phyloP scores from a whole-genome alignment of 2,797 vertebrate species.

The Nothura maculosa region DNA sequence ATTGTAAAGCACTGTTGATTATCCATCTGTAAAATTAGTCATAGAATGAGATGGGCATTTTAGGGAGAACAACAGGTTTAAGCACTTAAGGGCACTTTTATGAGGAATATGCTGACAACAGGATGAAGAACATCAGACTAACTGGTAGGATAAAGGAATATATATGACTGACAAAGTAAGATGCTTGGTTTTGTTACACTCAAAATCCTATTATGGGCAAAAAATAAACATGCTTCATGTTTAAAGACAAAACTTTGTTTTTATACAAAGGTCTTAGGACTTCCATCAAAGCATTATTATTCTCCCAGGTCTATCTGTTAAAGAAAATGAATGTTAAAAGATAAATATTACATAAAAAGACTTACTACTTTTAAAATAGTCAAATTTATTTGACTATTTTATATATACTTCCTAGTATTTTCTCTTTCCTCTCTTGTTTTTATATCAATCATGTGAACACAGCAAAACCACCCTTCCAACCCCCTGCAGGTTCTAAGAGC shows the following conservation, averaged over 20 bases:
- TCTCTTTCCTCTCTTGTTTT: background rate
- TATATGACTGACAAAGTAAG: background rate
- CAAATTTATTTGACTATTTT: background rate
- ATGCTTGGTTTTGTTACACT: background rate
- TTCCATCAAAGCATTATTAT: background rate
- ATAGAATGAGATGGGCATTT: background rate
- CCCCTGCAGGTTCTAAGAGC: background rate
- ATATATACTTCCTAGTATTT: background rate
- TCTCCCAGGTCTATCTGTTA: background rate
- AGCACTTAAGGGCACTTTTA: background rate
- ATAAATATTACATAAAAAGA: background rate
- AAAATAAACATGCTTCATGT: background rate
- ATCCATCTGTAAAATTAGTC: background rate
- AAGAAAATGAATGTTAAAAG: background rate
- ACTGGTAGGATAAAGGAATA: background rate
- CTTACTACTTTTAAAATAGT: background rate
- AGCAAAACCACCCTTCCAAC: background rate
- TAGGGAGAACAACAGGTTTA: background rate
- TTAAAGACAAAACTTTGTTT: background rate
- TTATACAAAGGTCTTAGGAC: background rate
- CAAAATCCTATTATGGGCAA: background rate
- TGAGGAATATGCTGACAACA: background rate
- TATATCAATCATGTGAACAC: background rate
- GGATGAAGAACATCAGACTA: background rate
- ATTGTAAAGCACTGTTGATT: background rate